phyloP scores from a whole-genome alignment of 2,797 vertebrate genomes.

The Thaleichthys pacificus region DNA sequence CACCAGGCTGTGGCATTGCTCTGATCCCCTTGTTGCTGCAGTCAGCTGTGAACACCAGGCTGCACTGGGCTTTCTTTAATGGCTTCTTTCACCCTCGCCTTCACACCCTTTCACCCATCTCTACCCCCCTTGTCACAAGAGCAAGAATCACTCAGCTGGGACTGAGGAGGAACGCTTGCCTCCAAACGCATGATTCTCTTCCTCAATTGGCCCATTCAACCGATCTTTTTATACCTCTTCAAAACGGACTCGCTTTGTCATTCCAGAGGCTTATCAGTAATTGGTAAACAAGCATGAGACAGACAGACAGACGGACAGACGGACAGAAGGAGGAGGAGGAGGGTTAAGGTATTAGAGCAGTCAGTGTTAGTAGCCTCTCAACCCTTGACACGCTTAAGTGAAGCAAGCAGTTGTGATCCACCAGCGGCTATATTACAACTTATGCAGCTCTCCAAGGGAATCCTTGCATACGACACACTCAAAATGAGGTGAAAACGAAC shows the following conservation, averaged over 20 bases:
- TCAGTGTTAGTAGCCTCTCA: not conserved
- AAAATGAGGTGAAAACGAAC: conserved; percentile 23
- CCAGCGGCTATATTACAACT: conserved; percentile 29
- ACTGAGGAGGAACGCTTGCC: conserved; percentile 51
- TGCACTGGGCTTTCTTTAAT: conserved; percentile 52
- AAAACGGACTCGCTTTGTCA: conserved; percentile 43
- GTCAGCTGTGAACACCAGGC: conserved; percentile 54
- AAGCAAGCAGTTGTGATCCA: conserved; percentile 28
- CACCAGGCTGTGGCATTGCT: conserved; percentile 38
- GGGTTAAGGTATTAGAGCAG: conserved; percentile 23
- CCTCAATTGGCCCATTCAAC: conserved; percentile 61
- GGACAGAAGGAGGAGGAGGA: conserved; percentile 12
- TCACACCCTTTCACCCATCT: not conserved
- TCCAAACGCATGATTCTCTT: conserved; percentile 65
- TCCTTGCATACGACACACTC: conserved; percentile 45
- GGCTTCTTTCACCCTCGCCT: conserved; percentile 1
- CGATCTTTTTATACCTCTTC: conserved; percentile 53
- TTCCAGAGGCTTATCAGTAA: conserved; percentile 51
- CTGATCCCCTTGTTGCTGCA: conserved; percentile 29
- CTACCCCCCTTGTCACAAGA: conserved; percentile 46
- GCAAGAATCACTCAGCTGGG: conserved; percentile 55
- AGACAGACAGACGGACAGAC: not conserved
- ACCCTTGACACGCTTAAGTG: conserved; percentile 17
- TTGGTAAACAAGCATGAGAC: conserved; percentile 52
- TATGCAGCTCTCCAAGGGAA: conserved; percentile 20